Percentiles rank a stretch among this genome's conserved stretches.
Conservation (phyloP, 2,113 vertebrate genomes). For the Tragelaphus imberbis region DNA sequence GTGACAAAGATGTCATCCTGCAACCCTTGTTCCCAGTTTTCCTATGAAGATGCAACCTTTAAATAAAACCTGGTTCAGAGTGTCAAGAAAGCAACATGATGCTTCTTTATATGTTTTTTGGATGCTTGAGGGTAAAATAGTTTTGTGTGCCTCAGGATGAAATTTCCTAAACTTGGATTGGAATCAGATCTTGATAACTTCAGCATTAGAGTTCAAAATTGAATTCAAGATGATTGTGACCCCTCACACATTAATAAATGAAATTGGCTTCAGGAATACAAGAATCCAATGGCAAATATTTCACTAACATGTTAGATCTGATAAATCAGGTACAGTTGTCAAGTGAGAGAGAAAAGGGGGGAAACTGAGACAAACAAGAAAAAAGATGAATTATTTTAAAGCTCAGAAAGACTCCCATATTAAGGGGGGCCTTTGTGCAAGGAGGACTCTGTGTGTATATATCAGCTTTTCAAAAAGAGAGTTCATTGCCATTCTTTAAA, state of each 20-base stretch:
- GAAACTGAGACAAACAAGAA: background rate
- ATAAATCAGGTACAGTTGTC: background rate
- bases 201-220: background rate
- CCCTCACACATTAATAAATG: background rate
- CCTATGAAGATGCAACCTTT: slow-evolving; percentile 53
- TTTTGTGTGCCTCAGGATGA: slow-evolving; percentile 57
- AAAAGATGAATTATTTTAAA: background rate
- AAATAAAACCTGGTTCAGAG: slow-evolving; percentile 48
- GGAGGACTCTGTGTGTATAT: background rate
- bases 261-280: background rate
- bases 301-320: slow-evolving; percentile 5
- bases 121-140: slow-evolving; percentile 51
- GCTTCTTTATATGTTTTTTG: slow-evolving; percentile 57
- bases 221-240: background rate
- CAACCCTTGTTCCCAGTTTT: slow-evolving; percentile 50
- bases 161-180: slow-evolving; percentile 22
- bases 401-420: background rate
- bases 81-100: slow-evolving; percentile 45
- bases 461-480: background rate
- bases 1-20: slow-evolving; percentile 53
- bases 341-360: background rate
- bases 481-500: background rate
- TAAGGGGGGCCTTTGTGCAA: background rate
- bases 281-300: background rate
- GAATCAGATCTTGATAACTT: slow-evolving; percentile 35